These are phyloP conservation scores for Polyodon spathula DNA, from an alignment of 2,113 vertebrate species.

Conservation along the genomic window DNA sequence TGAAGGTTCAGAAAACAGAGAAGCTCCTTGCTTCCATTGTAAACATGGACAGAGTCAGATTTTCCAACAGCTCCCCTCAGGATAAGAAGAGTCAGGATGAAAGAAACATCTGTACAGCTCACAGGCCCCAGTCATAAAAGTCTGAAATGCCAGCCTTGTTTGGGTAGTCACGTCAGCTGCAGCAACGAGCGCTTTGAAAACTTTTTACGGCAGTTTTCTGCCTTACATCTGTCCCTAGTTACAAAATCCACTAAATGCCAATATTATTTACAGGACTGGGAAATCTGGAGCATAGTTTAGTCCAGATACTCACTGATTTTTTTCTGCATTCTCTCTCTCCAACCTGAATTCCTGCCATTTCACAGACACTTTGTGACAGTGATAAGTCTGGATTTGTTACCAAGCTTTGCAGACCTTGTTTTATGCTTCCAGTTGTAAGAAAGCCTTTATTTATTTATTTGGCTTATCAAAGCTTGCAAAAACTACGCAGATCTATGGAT, in stretches of 20 bases:
- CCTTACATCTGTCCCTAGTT: constrained; percentile 7
- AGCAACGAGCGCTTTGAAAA: constrained; percentile 4
- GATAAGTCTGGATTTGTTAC: not conserved
- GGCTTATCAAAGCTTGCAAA: not conserved
- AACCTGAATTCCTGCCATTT: no score
- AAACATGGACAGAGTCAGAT: constrained; percentile 31
- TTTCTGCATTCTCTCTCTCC: no score
- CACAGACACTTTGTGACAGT: not conserved
- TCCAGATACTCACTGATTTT: no score
- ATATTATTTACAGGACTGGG: no score
- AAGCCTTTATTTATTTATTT: not conserved
- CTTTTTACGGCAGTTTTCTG: constrained; percentile 5
- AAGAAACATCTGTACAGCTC: constrained; percentile 17
- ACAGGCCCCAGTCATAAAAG: constrained; percentile 18
- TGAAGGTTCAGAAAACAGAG: constrained; percentile 21
- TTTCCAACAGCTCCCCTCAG: constrained; percentile 32
- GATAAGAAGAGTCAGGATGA: constrained; percentile 25
- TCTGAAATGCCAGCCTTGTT: not conserved
- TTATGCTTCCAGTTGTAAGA: not conserved
- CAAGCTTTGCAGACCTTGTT: not conserved
- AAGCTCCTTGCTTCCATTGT: constrained; percentile 28
- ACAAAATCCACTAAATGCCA: no score
- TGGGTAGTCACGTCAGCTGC: constrained; percentile 5
- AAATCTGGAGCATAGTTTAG: no score
- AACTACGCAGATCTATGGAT: no score